Base-by-base conservation (phyloP, 2,888 invertebrate genomes). In the Dasysyrphus tricinctus region DNA sequence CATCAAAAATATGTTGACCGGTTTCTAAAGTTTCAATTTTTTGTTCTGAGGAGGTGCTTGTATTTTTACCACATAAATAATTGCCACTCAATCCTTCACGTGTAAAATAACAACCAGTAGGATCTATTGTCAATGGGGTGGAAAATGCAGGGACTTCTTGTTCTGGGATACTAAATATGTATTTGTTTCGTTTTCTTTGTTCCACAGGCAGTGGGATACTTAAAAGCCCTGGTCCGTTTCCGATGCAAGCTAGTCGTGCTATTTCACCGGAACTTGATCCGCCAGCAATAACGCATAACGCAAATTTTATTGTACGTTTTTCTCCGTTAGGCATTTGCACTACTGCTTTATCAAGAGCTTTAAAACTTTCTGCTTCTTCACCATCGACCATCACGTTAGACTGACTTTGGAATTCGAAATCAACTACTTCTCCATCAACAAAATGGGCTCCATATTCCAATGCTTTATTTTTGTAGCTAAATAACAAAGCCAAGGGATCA, bases 41-140 rank as follows among this genome's bases (percentile, higher is more conserved):
- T 0, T 96, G 96, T 89, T 96, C 96, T 72, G 95, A 94, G n/a
- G 95, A 93, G 65, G 94, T 92, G 34, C 92, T 90, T 2, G 97
- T 97, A 73, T 96, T 94, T 90, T 94, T 94, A 0, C 98, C 97
- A 91, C 96, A 95, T 54, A 99, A 93, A 90, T 96, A 97, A 89
- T 95, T 94, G 69, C 96, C 96, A 61, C 95, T 95, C 29, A 98
- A 92, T 24, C 98, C 98, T 91, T 98, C 97, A 89, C 97, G 94
- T 89, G 96, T 94, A 80, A 97, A 94, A 93, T 97, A 97, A 11
- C 95, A 93, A 29, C 97, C 97, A 81, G 94, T 94, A 24, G 96
- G 95, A 92, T 99, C 99, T 78, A 97, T 94, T 2, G 97, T 93
- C 88, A 97, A 92, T 0, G 99, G 99, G 74, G 96, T 95, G 88